Evolutionary conservation across 1,140 invertebrate genomes (phyloP), one percentile per base, ranked within the genome.

Genomic region (Diorhabda sublineata): DNA sequence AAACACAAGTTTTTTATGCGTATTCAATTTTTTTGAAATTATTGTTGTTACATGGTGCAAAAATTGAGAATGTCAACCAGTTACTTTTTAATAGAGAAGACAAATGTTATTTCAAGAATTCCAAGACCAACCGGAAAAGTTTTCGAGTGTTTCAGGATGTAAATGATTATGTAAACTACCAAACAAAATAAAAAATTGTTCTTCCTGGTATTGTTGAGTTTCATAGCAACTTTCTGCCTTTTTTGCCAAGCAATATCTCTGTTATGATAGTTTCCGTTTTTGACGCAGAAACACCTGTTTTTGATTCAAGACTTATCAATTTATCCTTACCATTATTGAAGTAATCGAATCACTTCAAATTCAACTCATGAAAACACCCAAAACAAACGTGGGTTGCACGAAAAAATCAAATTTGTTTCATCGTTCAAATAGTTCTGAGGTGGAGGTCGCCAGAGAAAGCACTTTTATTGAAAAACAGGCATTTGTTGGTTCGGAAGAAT

Each of bases 221-320:
- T 11, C 11, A 11, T 11, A n/a, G 26, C 3, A 60, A 60, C 8
- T 60, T 42, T 1, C 26, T 8, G 0, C 9, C 9, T 7, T n/a
- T 56, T 56, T 60, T 60, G 26, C 26, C 58, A 60, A 60, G 58
- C 26, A 60, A 60, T 60, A n/a, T n/a, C 58, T 60, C 26, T 60
- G 7, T 60, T 42, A 42, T 11, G 58, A 60, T 11, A 60, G 58
- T 60, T n/a, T 60, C 8, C 9, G 58, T 42, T 60, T 3, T 41
- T 60, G 5, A 3, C 3, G 7, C 56, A 58, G 9, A 58, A 9
- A 58, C 58, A 60, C 26, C 58, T 60, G 0, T 60, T 42, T 42
- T 60, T 6, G 58, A 60, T 42, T 41, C 58, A n/a, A 5, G 26
- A 60, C 58, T 42, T 11, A 42, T 60, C 58, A 60, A 42, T 60